Percentiles rank a stretch among this genome's conserved stretches.
Evolutionary conservation across 2,888 invertebrate genomes (phyloP).

Genomic region (Noctuana brunneofusca): DNA sequence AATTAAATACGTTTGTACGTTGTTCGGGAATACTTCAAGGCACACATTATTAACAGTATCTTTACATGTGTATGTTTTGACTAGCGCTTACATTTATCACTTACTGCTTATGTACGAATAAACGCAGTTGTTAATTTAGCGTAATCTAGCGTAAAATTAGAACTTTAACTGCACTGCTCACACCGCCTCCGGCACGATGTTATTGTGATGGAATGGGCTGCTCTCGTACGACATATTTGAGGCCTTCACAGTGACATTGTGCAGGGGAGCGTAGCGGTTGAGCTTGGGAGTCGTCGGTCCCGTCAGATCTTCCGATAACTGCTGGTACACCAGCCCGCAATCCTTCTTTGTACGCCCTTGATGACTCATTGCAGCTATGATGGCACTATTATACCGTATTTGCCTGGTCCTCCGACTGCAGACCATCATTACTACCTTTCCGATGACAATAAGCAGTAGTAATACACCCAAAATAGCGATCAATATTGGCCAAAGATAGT

Average conservation of each 20-base stretch:
- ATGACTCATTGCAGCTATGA: constrained; percentile 80
- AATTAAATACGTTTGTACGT: constrained; percentile 57
- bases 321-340: constrained; percentile 90
- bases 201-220: constrained; percentile 85
- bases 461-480: constrained; percentile 83
- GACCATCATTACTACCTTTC: constrained; percentile 74
- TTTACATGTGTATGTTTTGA: constrained; percentile 59
- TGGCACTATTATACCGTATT: constrained; percentile 78
- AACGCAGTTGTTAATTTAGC: constrained; percentile 71
- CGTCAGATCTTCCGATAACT: constrained; percentile 89
- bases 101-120: constrained; percentile 75
- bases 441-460: constrained; percentile 79
- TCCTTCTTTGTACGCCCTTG: constrained; percentile 84
- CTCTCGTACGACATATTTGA: constrained; percentile 82
- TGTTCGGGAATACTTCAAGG: constrained; percentile 70
- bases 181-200: constrained; percentile 84
- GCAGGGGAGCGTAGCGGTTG: constrained; percentile 84
- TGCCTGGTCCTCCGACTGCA: constrained; percentile 66
- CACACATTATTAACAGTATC: constrained; percentile 57
- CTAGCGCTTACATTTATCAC: constrained; percentile 79
- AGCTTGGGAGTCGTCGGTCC: constrained; percentile 87
- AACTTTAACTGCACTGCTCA: constrained; percentile 61
- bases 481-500: constrained; percentile 82
- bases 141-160: constrained; percentile 54
- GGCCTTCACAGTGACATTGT: constrained; percentile 71